Percentiles rank a stretch among this genome's conserved stretches.
phyloP scores from a whole-genome alignment of 2,888 invertebrate genomes.

The Tromatobia lineatoria region DNA sequence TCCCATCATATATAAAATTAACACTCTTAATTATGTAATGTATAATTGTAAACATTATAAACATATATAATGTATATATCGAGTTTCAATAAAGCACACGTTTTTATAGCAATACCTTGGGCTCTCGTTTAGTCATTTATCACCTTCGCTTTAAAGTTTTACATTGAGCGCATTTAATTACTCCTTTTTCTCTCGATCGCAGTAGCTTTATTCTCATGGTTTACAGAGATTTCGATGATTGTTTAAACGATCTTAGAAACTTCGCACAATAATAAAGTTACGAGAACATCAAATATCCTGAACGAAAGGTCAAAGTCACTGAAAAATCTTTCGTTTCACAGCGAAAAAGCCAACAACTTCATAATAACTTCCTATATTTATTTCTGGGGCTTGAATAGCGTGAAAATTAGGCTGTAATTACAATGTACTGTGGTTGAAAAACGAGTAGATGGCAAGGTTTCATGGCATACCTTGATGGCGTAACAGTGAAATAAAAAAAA shows the following conservation, averaged over 20 bases:
- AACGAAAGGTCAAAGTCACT: not conserved
- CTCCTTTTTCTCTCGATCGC: slow-evolving; percentile 3
- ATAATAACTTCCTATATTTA: not conserved
- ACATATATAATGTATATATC: slow-evolving; percentile 62
- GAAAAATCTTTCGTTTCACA: not conserved
- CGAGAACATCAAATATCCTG: not conserved
- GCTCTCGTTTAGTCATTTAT: slow-evolving; percentile 45
- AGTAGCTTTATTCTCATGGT: not conserved
- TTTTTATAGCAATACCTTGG: slow-evolving; percentile 47
- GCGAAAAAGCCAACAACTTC: not conserved
- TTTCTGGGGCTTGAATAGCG: not conserved
- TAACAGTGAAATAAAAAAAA: slow-evolving; percentile 59
- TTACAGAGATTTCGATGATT: slow-evolving; percentile 3
- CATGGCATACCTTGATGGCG: slow-evolving; percentile 81
- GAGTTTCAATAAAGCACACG: slow-evolving; percentile 63
- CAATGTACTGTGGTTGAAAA: slow-evolving; percentile 62
- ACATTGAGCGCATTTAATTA: slow-evolving; percentile 49
- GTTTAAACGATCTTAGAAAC: not conserved
- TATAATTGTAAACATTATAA: slow-evolving; percentile 70
- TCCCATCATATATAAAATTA: slow-evolving; percentile 65
- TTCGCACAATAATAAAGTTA: not conserved
- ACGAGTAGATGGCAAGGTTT: slow-evolving; percentile 81
- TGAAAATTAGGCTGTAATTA: slow-evolving; percentile 51
- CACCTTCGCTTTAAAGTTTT: slow-evolving; percentile 33
- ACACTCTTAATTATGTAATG: slow-evolving; percentile 60